Evolutionary conservation across 2,888 invertebrate species (phyloP), one percentile per base, ranked within the genome.

Genomic region (Epirrhoe tristata): DNA sequence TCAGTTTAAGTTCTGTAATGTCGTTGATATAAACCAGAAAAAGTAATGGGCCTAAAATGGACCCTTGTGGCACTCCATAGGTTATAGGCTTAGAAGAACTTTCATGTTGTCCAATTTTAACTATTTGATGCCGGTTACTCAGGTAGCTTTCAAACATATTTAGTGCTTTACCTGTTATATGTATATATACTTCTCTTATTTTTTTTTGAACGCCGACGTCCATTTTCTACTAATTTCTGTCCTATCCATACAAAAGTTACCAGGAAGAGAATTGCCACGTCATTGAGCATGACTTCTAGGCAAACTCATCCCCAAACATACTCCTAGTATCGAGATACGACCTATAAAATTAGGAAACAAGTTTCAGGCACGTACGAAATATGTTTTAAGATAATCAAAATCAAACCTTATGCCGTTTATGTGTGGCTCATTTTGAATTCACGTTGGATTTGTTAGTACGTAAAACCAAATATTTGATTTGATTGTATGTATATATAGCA

Each of bases 381-480:
- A 67, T 46, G 63, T 57, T 52, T 53, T 16, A 31, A n/a, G 43
- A 31, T 51, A 16, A 17, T 10, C 50, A 7, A 51, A 59, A 39
- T 53, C 36, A 56, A 57, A 46, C 57, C 53, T 31, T 67, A 67
- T 34, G 31, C n/a, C 39, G 1, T 24, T 31, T 16, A 24, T 48
- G 48, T 57, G 34, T 31, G 60, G 53, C 59, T 57, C 32, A 63
- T 50, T 63, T 67, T 60, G 34, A 17, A 60, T 57, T 57, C 48
- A 39, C 39, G 16, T 48, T 8, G 31, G 16, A 34, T 36, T 57
- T 56, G 34, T 51, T 52, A 39, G 39, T 51, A 55, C 46, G 60
- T 46, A 48, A 46, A 17, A 46, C 43, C 52, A 58, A 58, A 62
- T 66, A 61, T 62, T 66, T 53, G 61, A 50, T 62, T 61, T 17